Evolutionary conservation across 2,797 vertebrate species (phyloP), one percentile per base, ranked within the genome.

Genomic region (Euthynnus affinis): DNA sequence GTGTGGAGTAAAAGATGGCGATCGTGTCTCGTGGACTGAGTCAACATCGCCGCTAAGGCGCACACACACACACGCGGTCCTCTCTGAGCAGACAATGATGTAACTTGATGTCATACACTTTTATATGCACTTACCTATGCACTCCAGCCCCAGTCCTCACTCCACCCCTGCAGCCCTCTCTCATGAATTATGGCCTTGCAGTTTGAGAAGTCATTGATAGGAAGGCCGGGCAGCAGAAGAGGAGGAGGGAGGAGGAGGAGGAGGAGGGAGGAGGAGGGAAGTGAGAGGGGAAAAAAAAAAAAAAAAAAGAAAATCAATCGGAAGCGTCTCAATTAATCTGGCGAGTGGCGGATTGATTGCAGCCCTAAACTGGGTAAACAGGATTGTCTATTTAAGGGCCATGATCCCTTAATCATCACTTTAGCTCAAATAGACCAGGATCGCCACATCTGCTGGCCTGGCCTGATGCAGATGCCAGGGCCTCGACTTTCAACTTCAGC

Each of bases 311-410:
- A 95, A 95, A 96, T 96, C 94, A 91, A 96, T 95, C 87, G 87
- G 87, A 90, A 94, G 95, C 93, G 92, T 95, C 95, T 96, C 96
- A 96, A 94, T 96, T 94, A 95, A 95, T 96, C 95, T 95, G 91
- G 85, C 81, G 62, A 80, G 93, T 93, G 94, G 87, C 88, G 95
- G 95, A 96, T 94, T 95, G 95, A 96, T 96, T 94, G 94, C 93
- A 86, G 93, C 91, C 92, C 94, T 95, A 94, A 96, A 95, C 95
- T 95, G 95, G 95, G 95, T 95, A 95, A 93, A 94, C 91, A 94
- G 91, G 93, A 88, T 89, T 95, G 92, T 95, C 95, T 95, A 91
- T 96, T 95, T 94, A 93, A 92, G 94, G 96, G 96, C 94, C 91
- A 92, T 93, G 95, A 95, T 95, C 96, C 92, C 91, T 96, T 95